phyloP scores from a whole-genome alignment of 2,888 invertebrate genomes.

The Keiferia lycopersicella region DNA sequence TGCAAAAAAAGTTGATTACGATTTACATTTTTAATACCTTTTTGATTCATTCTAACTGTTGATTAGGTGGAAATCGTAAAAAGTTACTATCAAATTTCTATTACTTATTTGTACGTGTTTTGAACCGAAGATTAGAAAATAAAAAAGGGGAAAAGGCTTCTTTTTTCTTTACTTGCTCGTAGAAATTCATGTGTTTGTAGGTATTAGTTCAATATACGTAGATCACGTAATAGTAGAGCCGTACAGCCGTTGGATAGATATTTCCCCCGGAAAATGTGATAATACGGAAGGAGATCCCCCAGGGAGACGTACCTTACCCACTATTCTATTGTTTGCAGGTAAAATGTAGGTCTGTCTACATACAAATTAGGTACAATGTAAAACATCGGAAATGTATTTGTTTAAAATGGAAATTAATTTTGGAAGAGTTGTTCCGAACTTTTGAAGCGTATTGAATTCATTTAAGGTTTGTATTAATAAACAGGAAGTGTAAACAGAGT shows the following conservation, averaged over 20 bases:
- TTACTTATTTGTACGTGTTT: slow-evolving; percentile 50
- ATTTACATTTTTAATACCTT: slow-evolving; percentile 65
- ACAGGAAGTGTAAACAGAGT: no score
- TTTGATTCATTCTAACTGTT: slow-evolving; percentile 55
- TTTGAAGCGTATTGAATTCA: not conserved
- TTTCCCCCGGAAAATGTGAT: slow-evolving; percentile 47
- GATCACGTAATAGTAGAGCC: not conserved
- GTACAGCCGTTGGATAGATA: slow-evolving; percentile 16
- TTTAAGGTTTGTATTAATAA: not conserved
- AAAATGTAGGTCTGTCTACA: slow-evolving; percentile 37
- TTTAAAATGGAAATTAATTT: not conserved
- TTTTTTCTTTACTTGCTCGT: not conserved
- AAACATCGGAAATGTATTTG: not conserved
- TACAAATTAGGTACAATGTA: slow-evolving; percentile 20
- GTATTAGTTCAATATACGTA: not conserved
- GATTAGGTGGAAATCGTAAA: slow-evolving; percentile 60
- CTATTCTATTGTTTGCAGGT: slow-evolving; percentile 44
- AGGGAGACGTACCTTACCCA: slow-evolving; percentile 38
- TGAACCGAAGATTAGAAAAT: slow-evolving; percentile 41
- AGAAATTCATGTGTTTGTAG: no score
- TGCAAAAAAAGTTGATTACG: slow-evolving; percentile 50
- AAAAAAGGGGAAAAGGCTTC: slow-evolving; percentile 20
- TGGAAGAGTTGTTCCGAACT: not conserved
- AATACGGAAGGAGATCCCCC: slow-evolving; percentile 48
- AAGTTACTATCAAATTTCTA: slow-evolving; percentile 60